Evolutionary conservation across 2,113 vertebrate species (phyloP).

Genomic region (Micromys minutus): DNA sequence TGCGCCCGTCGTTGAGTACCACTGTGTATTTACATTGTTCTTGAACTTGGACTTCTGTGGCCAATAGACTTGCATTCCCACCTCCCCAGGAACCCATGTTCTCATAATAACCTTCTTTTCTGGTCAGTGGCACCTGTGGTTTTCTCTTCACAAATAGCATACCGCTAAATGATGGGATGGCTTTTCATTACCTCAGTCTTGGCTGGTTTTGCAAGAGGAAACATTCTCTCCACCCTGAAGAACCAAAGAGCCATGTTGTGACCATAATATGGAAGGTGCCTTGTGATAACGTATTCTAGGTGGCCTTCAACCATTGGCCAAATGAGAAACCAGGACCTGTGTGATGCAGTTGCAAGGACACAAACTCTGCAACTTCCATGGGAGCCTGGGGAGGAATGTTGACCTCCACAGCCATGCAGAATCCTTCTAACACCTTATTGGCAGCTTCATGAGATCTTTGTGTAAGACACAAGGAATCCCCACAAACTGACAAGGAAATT

Average conservation of each 20-base stretch:
- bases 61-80: not conserved
- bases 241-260: not conserved
- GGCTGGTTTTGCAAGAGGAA: not conserved
- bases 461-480: too few species aligned
- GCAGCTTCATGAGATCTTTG: not conserved
- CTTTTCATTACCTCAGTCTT: not conserved
- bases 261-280: not conserved
- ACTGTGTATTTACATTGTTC: not conserved
- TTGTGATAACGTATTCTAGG: not conserved
- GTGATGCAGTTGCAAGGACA: not conserved
- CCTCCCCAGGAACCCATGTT: not conserved
- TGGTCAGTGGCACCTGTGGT: not conserved
- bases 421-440: not conserved
- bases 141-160: slow-evolving; percentile 7
- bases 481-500: too few species aligned
- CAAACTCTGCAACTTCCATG: not conserved
- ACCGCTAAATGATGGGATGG: not conserved
- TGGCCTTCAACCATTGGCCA: not conserved
- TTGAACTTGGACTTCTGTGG: not conserved
- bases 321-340: not conserved
- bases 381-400: not conserved
- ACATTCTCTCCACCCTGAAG: not conserved
- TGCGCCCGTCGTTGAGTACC: too few species aligned
- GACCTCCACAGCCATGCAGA: not conserved
- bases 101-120: not conserved